These are phyloP conservation scores for Corydoras maculifer DNA, from an alignment of 2,113 vertebrate genomes.

Conservation along the genomic window DNA sequence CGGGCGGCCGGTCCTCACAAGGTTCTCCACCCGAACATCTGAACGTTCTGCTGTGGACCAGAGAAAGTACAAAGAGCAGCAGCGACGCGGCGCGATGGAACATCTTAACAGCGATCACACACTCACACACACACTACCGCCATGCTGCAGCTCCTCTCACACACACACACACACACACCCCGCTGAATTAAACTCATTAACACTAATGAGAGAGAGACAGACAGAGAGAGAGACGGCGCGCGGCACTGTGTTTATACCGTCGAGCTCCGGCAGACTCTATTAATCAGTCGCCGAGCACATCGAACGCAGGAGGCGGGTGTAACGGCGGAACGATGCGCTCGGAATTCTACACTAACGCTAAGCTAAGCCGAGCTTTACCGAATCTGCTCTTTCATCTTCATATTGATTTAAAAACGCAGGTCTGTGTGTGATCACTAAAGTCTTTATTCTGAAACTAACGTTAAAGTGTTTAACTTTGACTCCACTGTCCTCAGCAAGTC, in stretches of 20 bases:
- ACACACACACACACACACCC: no score
- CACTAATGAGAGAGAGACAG: no score
- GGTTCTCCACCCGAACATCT: conserved; percentile 42
- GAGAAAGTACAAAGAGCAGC: conserved; percentile 46
- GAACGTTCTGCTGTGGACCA: conserved; percentile 40
- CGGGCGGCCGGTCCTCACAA: conserved; percentile 55
- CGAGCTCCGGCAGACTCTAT: neutral
- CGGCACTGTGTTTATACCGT: conserved; percentile 2
- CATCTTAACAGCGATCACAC: conserved; percentile 49
- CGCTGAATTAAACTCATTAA: neutral
- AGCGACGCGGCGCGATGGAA: conserved; percentile 39
- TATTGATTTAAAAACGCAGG: no score
- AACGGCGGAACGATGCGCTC: no score
- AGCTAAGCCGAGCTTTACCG: no score
- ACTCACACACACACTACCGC: no score
- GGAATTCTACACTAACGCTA: no score
- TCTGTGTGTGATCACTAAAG: no score
- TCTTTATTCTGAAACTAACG: no score
- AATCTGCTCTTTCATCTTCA: no score
- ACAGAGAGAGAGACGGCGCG: neutral
- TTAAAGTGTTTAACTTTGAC: no score
- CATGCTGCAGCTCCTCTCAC: neutral
- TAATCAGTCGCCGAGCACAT: neutral
- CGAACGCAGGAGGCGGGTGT: conserved; percentile 5
- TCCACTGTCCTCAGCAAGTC: no score